phyloP scores from a whole-genome alignment of 2,113 vertebrate genomes.

The Coptodon bakossiorum region DNA sequence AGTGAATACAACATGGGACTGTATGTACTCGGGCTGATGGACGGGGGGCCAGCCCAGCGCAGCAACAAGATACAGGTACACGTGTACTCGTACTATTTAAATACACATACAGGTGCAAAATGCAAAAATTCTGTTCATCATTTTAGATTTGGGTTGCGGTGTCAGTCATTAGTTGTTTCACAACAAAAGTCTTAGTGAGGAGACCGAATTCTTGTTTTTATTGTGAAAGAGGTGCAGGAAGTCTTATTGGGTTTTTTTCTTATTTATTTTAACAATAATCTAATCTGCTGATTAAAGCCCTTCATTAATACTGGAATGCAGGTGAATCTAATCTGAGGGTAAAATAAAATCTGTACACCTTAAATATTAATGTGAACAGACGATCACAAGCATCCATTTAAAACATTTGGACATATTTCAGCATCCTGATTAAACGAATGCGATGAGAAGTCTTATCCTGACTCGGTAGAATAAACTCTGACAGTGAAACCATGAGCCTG shows the following conservation, averaged over 20 bases:
- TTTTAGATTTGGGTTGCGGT: neutral
- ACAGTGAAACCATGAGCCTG: neutral
- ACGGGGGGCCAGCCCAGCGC: constrained; percentile 77
- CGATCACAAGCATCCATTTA: neutral
- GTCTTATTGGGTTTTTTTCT: accelerated
- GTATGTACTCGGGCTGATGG: constrained; percentile 77
- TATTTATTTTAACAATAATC: neutral
- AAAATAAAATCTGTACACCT: neutral
- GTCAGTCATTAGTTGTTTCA: neutral
- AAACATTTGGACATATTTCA: neutral
- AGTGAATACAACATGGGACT: constrained; percentile 77
- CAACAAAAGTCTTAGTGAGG: neutral
- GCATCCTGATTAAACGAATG: neutral
- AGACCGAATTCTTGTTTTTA: neutral
- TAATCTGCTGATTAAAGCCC: neutral
- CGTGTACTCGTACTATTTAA: neutral
- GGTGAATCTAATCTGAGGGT: neutral
- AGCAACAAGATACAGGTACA: constrained; percentile 78
- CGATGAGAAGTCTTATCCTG: neutral
- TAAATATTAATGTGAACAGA: neutral
- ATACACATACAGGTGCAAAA: neutral
- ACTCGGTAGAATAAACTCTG: neutral
- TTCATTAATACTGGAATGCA: neutral
- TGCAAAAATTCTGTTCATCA: neutral
- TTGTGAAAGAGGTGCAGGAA: neutral